Conservation (phyloP, 2,888 invertebrate genomes). For the Schizaphis graminum region DNA sequence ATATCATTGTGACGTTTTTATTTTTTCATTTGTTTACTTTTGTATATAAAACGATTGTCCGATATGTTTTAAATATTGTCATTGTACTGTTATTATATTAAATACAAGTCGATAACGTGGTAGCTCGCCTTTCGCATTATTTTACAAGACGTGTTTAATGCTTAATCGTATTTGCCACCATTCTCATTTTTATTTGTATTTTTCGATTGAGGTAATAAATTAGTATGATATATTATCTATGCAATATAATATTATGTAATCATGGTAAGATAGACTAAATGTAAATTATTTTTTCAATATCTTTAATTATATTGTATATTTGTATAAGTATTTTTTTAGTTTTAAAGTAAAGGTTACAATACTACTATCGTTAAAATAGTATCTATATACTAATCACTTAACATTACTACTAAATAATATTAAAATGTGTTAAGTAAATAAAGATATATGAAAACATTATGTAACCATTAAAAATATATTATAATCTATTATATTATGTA, state of each 20-base stretch:
- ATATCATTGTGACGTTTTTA: too few relatives aligned
- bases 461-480: too few relatives aligned
- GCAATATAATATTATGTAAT: not conserved
- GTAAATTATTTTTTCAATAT: not conserved
- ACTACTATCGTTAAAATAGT: not conserved
- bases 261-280: not conserved
- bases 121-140: not conserved
- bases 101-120: not conserved
- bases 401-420: not conserved
- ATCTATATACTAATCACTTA: not conserved
- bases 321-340: not conserved
- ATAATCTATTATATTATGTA: too few relatives aligned
- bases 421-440: not conserved
- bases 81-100: not conserved
- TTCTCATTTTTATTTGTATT: not conserved
- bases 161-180: not conserved
- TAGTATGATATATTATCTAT: not conserved
- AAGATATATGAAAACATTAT: not conserved
- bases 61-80: too few relatives aligned
- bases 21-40: too few relatives aligned
- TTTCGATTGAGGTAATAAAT: not conserved
- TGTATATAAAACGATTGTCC: too few relatives aligned
- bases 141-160: not conserved
- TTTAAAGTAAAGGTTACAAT: not conserved
- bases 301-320: not conserved